Conservation (phyloP, 1,140 invertebrate genomes). For the Brachionus plicatilis region DNA sequence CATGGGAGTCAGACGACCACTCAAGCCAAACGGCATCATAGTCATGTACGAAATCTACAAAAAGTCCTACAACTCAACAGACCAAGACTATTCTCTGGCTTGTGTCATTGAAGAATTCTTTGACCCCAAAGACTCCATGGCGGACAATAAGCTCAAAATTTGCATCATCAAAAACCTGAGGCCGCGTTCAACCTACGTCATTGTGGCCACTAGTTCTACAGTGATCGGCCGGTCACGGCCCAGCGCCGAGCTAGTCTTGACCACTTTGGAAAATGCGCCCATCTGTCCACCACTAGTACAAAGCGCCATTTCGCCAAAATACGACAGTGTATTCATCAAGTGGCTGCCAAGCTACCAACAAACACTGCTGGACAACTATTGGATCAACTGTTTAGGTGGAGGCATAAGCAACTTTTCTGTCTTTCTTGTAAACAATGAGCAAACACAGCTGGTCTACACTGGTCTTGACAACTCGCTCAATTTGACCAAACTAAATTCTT, state of each 20-base stretch:
- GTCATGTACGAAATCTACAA: slow-evolving; percentile 31
- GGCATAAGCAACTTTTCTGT: background rate
- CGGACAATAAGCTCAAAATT: background rate
- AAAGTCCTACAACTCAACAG: background rate
- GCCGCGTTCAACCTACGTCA: background rate
- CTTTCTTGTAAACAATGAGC: background rate
- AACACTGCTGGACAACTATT: background rate
- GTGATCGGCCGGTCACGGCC: background rate
- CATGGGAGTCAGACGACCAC: background rate
- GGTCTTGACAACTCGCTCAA: slow-evolving; percentile 5
- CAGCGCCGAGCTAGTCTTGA: background rate
- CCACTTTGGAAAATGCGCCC: background rate
- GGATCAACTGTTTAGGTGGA: slow-evolving; percentile 27
- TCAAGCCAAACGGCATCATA: slow-evolving; percentile 22
- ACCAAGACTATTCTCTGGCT: background rate
- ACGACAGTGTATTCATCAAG: background rate
- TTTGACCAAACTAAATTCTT: slow-evolving; percentile 45
- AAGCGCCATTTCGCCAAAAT: background rate
- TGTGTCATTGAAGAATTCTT: slow-evolving; percentile 22
- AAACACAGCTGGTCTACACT: background rate
- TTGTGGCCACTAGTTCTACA: slow-evolving; percentile 29
- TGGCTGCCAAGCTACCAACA: background rate
- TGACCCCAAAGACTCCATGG: background rate
- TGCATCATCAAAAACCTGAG: background rate
- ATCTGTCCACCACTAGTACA: background rate